Conservation (phyloP, 2,888 invertebrate species). For the Ceramica pisi region DNA sequence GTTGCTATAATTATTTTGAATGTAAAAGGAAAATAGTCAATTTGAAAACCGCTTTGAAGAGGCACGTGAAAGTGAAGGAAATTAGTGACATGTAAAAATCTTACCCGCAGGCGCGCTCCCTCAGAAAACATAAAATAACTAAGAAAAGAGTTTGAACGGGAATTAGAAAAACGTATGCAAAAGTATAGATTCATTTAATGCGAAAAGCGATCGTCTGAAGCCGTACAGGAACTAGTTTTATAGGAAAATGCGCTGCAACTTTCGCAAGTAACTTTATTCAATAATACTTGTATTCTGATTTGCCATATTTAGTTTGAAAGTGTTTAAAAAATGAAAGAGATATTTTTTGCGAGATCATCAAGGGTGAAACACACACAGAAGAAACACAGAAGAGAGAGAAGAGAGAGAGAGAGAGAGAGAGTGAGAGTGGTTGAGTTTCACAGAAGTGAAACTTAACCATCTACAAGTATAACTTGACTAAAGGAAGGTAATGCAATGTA, state of each 20-base stretch:
- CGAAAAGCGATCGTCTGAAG: neutral
- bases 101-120: constrained; percentile 1
- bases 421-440: too few relatives aligned
- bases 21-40: constrained; percentile 11
- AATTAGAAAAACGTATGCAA: constrained; percentile 18
- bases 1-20: neutral
- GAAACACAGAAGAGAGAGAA: too few relatives aligned
- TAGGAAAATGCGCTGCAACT: constrained; percentile 20
- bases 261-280: neutral
- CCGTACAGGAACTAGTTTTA: neutral
- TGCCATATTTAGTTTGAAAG: constrained; percentile 5
- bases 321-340: neutral
- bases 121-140: constrained; percentile 2
- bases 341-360: neutral
- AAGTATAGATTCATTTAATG: constrained; percentile 26
- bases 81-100: constrained; percentile 26
- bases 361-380: too few relatives aligned
- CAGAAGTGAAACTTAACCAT: too few relatives aligned
- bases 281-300: constrained; percentile 2
- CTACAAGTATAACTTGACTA: neutral
- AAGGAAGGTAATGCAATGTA: neutral
- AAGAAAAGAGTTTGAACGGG: neutral
- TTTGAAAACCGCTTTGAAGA: constrained; percentile 34
- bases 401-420: too few relatives aligned
- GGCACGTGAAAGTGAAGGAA: constrained; percentile 28